Base-by-base conservation (phyloP, 2,113 vertebrate species). In the Halcyon malimbica region DNA sequence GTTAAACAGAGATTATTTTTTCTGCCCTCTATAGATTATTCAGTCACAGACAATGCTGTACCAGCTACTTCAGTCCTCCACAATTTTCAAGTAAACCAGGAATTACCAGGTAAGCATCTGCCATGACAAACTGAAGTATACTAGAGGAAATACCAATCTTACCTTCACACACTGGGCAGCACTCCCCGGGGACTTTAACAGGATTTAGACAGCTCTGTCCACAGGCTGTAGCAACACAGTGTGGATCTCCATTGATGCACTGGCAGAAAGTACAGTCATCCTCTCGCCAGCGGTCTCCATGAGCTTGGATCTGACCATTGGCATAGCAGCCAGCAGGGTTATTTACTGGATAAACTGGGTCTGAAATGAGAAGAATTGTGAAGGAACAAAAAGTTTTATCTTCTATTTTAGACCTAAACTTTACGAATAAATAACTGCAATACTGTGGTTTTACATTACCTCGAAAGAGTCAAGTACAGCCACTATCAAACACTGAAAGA, bases 231-330 rank as follows among this genome's bases (percentile, higher is more conserved):
- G 99, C 99, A 42, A 99, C 98, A 2, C 99, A 99, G 73, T 98
- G 99, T 0, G 98, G 96, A 9, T 99, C 98, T 33, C 99, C 99
- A 0, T 98, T 98, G 97, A 99, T 98, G 93, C 99, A 99, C 96
- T 99, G 99, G 97, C 99, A 99, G 97, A 99, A 99, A 0, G 99
- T 99, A 68, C 99, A 99, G 97, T 99, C 99, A 1, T 99, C 99
- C 88, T 99, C 99, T 11, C 99, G 98, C 99, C 99, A 99, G 94
- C 99, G 99, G 93, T 99, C 99, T 7, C 99, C 98, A 1, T 99
- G 99, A 14, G 98, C 98, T 3, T 98, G 98, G 95, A 99, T 99
- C 98, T 99, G 98, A 16, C 99, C 98, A 1, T 98, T 99, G 87
- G 99, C 99, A 26, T 98, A 99, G 96, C 99, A 99, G 93, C 99